Evolutionary conservation across 1,140 invertebrate species (phyloP), one percentile per base, ranked within the genome.

Genomic region (Ips nitidus): DNA sequence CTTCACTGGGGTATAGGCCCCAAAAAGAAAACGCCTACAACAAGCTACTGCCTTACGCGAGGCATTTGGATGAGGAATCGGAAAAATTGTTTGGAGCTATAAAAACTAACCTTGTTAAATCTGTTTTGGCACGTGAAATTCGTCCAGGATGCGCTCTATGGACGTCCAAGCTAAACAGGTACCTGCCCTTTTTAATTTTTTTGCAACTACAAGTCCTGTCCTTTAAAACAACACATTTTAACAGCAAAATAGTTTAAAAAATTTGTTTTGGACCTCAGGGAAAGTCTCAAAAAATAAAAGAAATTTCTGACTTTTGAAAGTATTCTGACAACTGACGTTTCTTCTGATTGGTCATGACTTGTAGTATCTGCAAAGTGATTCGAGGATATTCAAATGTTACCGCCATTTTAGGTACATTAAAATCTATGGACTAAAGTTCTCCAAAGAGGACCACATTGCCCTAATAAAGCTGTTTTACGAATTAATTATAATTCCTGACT

Each of bases 401-500:
- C 22, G 22, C 22, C 22, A 22, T 22, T 22, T 22, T 22, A 91
- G 91, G 75, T 96, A 94, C 76, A 88, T 95, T 41, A 85, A 88
- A 74, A 81, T 95, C 39, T 95, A 95, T 84, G 93, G 93, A 7
- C 79, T 90, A 70, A 93, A 92, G 76, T 96, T 98, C 81, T 89
- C 89, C 1, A 97, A 97, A 82, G 89, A 92, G 75, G 94, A 97
- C 80, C 95, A 98, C 78, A 86, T 98, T 38, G 79, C 84, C n/a
- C 86, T 98, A 37, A 88, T 98, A n/a, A 90, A 94, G 76, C 78
- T 97, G 45, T 84, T 91, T 57, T 94, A 90, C 80, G 90, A 94
- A 78, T 77, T 95, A 43, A 78, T 94, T 3, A 86, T 87, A 6
- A 90, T 91, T 74, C 88, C 91, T 66, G 86, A 93, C 73, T 82